A percentile compares a stretch with the other conserved stretches of the same genome.
Conservation (phyloP, 2,113 vertebrate species). For the Epinephelus moara region DNA sequence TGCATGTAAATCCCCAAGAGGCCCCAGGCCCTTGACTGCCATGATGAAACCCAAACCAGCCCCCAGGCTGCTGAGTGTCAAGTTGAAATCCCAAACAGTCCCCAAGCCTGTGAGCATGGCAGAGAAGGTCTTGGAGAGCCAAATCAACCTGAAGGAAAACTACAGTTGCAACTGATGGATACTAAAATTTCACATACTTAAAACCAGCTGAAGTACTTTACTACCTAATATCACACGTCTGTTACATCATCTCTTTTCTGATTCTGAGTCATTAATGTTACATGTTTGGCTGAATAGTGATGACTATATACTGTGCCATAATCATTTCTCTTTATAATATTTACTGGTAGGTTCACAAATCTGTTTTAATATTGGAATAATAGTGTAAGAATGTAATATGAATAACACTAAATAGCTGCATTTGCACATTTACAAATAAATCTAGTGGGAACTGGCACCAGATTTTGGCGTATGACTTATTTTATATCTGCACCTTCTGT, state of each 20-base stretch:
- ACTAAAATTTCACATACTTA: background rate
- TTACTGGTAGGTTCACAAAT: background rate
- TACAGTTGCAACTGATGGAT: slow-evolving; percentile 70
- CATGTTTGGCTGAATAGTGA: background rate
- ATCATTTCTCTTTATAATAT: background rate
- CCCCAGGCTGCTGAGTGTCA: slow-evolving; percentile 2
- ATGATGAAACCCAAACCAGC: slow-evolving; percentile 16
- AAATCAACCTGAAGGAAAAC: slow-evolving; percentile 54
- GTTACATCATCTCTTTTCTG: background rate
- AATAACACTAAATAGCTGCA: background rate
- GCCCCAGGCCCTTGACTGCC: background rate
- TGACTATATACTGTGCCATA: slow-evolving; percentile 10
- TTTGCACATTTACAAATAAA: background rate
- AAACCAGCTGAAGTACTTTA: background rate
- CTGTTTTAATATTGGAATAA: background rate
- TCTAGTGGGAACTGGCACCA: background rate
- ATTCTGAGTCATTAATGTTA: background rate
- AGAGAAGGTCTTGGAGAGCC: slow-evolving; percentile 25
- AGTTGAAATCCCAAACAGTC: slow-evolving; percentile 21
- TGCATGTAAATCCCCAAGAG: slow-evolving; percentile 31
- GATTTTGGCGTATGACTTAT: background rate
- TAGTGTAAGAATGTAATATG: background rate
- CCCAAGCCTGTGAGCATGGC: background rate
- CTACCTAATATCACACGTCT: background rate
- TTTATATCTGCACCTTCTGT: background rate